Conservation (phyloP, 2,113 vertebrate genomes). For the Pluvianellus socialis region DNA sequence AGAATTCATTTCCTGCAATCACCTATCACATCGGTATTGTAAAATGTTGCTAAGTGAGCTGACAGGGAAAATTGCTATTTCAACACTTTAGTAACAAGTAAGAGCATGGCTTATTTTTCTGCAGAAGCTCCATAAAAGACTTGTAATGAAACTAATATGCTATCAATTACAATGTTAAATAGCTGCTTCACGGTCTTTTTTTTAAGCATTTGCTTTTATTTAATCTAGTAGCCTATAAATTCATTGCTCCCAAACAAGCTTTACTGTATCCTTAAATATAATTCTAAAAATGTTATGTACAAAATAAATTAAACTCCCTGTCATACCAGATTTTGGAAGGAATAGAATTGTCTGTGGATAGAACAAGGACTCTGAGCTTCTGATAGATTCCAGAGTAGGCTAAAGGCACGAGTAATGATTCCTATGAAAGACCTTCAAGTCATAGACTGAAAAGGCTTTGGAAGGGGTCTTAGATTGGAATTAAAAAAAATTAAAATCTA, state of each 20-base stretch:
- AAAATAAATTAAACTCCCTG: neutral
- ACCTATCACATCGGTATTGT: neutral
- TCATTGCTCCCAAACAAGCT: neutral
- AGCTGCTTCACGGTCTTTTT: neutral
- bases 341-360: neutral
- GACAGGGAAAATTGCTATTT: neutral
- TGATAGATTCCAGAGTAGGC: neutral
- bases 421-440: neutral
- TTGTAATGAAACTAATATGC: neutral
- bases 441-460: neutral
- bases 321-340: neutral
- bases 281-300: neutral
- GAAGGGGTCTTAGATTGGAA: neutral
- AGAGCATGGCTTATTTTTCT: neutral
- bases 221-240: neutral
- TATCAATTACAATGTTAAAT: neutral
- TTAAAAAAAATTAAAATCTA: neutral
- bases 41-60: neutral
- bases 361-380: neutral
- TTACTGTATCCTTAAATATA: neutral
- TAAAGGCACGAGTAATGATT: neutral
- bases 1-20: neutral
- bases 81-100: neutral
- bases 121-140: neutral
- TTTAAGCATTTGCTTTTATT: neutral